Base-by-base conservation (phyloP, 2,113 vertebrate species). In the Oryzias javanicus region DNA sequence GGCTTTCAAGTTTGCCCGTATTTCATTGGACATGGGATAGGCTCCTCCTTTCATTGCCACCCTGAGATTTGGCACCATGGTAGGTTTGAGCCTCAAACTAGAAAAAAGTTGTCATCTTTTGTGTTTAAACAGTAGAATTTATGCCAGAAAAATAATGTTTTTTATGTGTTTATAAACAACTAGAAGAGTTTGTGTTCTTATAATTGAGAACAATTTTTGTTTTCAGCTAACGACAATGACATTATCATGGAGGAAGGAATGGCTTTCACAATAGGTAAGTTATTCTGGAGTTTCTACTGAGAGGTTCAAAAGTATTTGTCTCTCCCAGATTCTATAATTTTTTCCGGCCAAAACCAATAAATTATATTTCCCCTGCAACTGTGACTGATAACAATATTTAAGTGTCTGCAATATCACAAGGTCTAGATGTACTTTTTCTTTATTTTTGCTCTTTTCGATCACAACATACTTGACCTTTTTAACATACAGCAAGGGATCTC, bases 1-100 rank as follows among this genome's bases (percentile, higher is more conserved):
- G 91, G 92, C 42, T 94, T 98, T 58, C 88, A 86, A 69, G 95
- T 98, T 55, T 98, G 95, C 79, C 95, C 95, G 0, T 91, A 92
- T 82, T 98, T 98, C 58, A 86, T 98, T 51, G 97, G 97, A 60
- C 97, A 97, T 78, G 96, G 97, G 64, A 98, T 99, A 58, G 97
- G 97, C 72, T 94, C 95, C 5, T 92, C 92, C 85, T 98, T 99
- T 76, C 96, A 98, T 19, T 93, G 96, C 62, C 91, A 97, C 59
- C 96, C 96, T 64, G 96, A 98, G 86, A 95, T 98, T 76, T 99
- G 95, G 94, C 97, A 98, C 82, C 95, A 98, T 20, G 93, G 97
- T 98, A 85, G 94, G 91, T 86, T 50, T 22, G 45, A 0, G 18
- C 45, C 18, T 47, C 12, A 40, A 17, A 13, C 55, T 17, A 14